Evolutionary conservation across 2,113 vertebrate genomes (phyloP), one percentile per base, ranked within the genome.

Genomic region (Nestor notabilis): DNA sequence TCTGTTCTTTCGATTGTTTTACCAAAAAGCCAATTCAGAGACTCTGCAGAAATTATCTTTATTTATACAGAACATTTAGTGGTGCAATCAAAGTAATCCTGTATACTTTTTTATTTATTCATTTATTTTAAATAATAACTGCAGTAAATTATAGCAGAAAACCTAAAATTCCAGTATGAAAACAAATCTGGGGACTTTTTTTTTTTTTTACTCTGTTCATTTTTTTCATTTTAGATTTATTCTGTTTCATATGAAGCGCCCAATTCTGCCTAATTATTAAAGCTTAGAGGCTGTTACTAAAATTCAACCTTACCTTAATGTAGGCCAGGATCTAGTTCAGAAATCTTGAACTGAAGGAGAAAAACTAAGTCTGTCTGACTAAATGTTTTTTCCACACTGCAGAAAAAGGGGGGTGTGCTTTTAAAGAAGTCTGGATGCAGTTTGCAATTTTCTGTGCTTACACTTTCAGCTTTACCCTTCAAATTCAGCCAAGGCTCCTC

Each of bases 151-250:
- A 80, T 70, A 43, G 9, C 46, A 94, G 28, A 64, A 87, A 96
- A 82, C 49, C 3, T 94, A 80, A 88, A 87, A 86, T 77, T 82
- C 90, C 61, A 79, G 37, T 37, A 46, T 47, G 17, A 69, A 76
- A 75, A 58, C 43, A 63, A 71, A 53, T 43, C 47, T 41, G 16
- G 66, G 79, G 96, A 94, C 80, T 43, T 11, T 79, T 86, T 87
- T 61, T 29, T 76, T 86, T 83, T 69, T 16, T 94, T 55, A 83
- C 13, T 58, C 21, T 15, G 15, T 58, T 58, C 35, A 23, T 58
- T 58, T 58, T 86, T 96, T 82, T 97, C 74, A 53, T 77, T 95
- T 88, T 89, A 89, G 87, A 91, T 95, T 89, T 93, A 85, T 80
- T 91, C 77, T 95, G 43, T 87, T 96, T 90, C 83, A 94, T 55